Percentiles rank a stretch among this genome's conserved stretches.
phyloP scores from a whole-genome alignment of 2,888 invertebrate species.

The Hirtodrosophila trivittata region DNA sequence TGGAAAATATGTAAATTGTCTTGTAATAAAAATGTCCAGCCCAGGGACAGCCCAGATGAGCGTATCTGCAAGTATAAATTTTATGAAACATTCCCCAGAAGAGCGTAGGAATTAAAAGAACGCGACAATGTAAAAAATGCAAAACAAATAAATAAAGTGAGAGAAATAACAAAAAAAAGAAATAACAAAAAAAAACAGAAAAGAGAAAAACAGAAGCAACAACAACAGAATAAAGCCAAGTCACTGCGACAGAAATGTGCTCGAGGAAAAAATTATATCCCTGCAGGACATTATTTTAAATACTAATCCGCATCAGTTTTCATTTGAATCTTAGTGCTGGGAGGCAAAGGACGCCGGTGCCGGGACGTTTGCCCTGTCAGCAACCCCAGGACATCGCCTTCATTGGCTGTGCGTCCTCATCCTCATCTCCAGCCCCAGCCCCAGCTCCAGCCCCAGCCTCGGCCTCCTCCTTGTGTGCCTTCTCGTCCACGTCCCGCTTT shows the following conservation, averaged over 20 bases:
- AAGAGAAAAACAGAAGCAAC: slow-evolving; percentile 37
- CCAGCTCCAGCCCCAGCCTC: no score
- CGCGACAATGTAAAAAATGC: slow-evolving; percentile 56
- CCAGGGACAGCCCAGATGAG: slow-evolving; percentile 13
- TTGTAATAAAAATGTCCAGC: slow-evolving; percentile 78
- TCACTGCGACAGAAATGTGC: slow-evolving; percentile 51
- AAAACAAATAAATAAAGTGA: slow-evolving; percentile 69
- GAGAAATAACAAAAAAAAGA: slow-evolving; percentile 31
- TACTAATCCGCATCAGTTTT: slow-evolving; percentile 84
- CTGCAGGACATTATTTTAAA: slow-evolving; percentile 84
- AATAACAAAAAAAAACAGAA: slow-evolving; percentile 42
- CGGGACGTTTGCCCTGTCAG: slow-evolving; percentile 33
- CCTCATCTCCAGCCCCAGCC: no score
- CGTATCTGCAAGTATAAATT: slow-evolving; percentile 78
- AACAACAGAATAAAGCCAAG: slow-evolving; percentile 50
- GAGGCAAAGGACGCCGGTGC: slow-evolving; percentile 19
- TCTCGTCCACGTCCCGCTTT: slow-evolving; percentile 36
- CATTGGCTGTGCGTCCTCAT: slow-evolving; percentile 15
- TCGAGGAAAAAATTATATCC: slow-evolving; percentile 78
- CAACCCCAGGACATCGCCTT: slow-evolving; percentile 61
- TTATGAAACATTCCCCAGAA: slow-evolving; percentile 74
- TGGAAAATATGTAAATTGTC: slow-evolving; percentile 82
- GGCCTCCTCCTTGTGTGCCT: slow-evolving; percentile 19
- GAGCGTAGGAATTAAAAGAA: slow-evolving; percentile 51
- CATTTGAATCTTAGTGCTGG: slow-evolving; percentile 71